Evolutionary conservation across 2,888 invertebrate genomes (phyloP).

Genomic region (Pristionchus fissidentatus): DNA sequence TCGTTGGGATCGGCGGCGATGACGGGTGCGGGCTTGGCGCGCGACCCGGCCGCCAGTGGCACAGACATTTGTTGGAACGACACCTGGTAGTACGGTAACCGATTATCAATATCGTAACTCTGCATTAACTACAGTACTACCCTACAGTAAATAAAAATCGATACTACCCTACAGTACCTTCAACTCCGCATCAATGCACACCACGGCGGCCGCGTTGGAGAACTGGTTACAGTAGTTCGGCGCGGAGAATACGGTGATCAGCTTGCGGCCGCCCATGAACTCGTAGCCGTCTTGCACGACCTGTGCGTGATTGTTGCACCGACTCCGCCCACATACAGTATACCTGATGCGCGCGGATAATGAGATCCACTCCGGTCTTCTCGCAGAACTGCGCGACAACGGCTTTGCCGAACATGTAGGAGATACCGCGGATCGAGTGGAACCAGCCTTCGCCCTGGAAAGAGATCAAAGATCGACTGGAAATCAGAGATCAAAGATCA

Average conservation of each 20-base stretch:
- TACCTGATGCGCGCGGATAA: constrained; percentile 69
- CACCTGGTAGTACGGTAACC: too few relatives aligned
- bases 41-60: constrained; percentile 49
- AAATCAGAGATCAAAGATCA: constrained; percentile 50
- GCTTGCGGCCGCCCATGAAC: constrained; percentile 66
- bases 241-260: constrained; percentile 71
- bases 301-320: not conserved
- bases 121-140: too few relatives aligned
- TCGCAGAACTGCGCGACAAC: constrained; percentile 66
- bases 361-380: constrained; percentile 64
- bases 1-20: constrained; percentile 52
- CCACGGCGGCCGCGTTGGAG: constrained; percentile 71
- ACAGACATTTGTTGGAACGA: constrained; percentile 57
- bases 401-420: constrained; percentile 69
- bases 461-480: not conserved
- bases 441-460: constrained; percentile 57
- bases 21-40: constrained; percentile 53
- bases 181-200: constrained; percentile 65
- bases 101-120: too few relatives aligned
- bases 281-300: constrained; percentile 72
- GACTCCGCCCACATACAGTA: not conserved
- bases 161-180: constrained; percentile 54
- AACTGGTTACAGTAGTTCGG: constrained; percentile 68
- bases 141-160: not conserved
- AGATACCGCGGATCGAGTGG: constrained; percentile 63